A percentile compares a stretch with the other conserved stretches of the same genome.
These are phyloP conservation scores for Apus apus DNA, from an alignment of 2,113 vertebrate genomes.

Conservation along the genomic window DNA sequence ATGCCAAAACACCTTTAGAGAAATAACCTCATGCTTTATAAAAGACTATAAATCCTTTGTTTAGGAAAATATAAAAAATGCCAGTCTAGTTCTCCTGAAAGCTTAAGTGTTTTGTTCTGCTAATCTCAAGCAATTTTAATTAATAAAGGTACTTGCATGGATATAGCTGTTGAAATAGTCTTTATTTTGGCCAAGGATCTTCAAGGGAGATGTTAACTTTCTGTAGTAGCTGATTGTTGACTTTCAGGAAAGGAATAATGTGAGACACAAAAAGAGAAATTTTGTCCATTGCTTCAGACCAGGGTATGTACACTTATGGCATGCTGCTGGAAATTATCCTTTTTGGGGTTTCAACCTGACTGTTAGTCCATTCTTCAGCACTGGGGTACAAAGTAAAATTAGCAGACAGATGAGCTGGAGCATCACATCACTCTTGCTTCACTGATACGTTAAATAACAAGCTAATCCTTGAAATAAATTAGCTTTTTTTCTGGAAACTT, in stretches of 20 bases:
- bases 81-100: neutral
- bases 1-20: conserved; percentile 8
- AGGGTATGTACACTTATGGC: accelerated
- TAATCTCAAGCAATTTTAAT: neutral
- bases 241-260: neutral
- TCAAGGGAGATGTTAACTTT: neutral
- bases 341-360: neutral
- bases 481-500: neutral
- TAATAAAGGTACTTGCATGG: neutral
- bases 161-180: neutral
- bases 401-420: neutral
- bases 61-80: neutral
- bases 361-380: neutral
- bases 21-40: neutral
- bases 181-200: neutral
- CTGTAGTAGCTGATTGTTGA: neutral
- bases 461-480: neutral
- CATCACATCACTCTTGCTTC: neutral
- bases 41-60: neutral
- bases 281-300: neutral
- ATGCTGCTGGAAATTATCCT: neutral
- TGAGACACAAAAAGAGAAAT: neutral
- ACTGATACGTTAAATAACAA: neutral
- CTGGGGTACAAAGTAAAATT: neutral
- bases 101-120: neutral